A percentile compares a stretch with the other conserved stretches of the same genome.
Evolutionary conservation across 2,113 vertebrate genomes (phyloP).

Genomic region (Actenoides hombroni): DNA sequence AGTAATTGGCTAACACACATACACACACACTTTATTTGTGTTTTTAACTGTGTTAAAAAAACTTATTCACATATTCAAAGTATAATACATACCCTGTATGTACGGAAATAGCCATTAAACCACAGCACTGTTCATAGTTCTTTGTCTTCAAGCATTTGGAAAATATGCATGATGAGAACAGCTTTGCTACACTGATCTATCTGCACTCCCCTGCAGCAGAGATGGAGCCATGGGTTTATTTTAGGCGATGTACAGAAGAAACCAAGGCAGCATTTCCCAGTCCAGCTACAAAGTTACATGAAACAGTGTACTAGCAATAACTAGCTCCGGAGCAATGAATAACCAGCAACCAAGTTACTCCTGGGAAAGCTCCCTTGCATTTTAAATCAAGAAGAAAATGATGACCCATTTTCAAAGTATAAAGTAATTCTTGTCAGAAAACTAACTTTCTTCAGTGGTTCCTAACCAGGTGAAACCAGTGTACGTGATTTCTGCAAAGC

Average conservation of each 20-base stretch:
- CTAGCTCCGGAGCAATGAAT: background rate
- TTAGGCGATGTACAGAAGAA: background rate
- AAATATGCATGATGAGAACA: background rate
- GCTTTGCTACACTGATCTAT: background rate
- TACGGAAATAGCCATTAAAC: background rate
- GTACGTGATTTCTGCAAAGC: background rate
- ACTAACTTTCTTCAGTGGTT: background rate
- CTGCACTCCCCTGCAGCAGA: background rate
- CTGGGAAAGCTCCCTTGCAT: conserved; percentile 7
- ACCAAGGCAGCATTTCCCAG: conserved; percentile 12
- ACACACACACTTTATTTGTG: background rate
- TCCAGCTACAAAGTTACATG: conserved; percentile 19
- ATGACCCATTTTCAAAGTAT: conserved; percentile 25
- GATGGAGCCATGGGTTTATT: fast-evolving
- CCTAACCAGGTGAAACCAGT: background rate
- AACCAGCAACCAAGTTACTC: background rate
- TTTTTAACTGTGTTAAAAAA: background rate
- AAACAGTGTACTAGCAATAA: background rate
- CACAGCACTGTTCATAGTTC: background rate
- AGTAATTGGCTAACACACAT: background rate
- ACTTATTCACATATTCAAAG: background rate
- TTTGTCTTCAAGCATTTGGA: conserved; percentile 4
- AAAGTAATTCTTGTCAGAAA: background rate
- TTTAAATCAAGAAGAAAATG: background rate
- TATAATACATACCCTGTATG: background rate